Evolutionary conservation across 2,888 invertebrate genomes (phyloP).

Genomic region (Unio delphinus): DNA sequence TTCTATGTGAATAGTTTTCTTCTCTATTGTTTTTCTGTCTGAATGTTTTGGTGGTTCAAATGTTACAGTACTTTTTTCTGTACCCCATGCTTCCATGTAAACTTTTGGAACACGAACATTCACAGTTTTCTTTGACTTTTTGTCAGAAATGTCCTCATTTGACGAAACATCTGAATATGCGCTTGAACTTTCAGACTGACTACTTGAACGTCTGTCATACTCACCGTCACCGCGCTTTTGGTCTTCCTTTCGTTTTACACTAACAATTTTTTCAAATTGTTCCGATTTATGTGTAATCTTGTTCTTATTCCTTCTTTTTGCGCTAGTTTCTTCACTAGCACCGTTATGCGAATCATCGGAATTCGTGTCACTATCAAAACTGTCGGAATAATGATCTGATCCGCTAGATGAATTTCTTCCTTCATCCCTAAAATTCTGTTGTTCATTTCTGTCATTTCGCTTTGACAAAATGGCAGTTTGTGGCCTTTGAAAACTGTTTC

Average conservation of each 20-base stretch:
- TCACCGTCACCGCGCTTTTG: not conserved
- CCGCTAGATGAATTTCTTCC: not conserved
- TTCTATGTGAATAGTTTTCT: not conserved
- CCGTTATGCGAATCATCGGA: slow-evolving; percentile 9
- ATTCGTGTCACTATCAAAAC: slow-evolving; percentile 2
- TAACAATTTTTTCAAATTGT: not conserved
- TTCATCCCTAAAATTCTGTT: not conserved
- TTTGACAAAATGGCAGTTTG: slow-evolving; percentile 1
- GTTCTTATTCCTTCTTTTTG: slow-evolving; percentile 17
- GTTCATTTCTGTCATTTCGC: slow-evolving; percentile 3
- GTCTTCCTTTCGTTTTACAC: slow-evolving; percentile 1
- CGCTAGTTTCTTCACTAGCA: slow-evolving; percentile 25
- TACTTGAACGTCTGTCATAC: slow-evolving; percentile 1
- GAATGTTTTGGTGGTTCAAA: not conserved
- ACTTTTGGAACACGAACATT: slow-evolving; percentile 28
- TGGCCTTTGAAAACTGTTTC: slow-evolving; percentile 2
- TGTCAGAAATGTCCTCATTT: slow-evolving; percentile 22
- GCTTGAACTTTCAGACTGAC: slow-evolving; percentile 40
- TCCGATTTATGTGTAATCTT: slow-evolving; percentile 8
- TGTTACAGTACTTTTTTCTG: not conserved
- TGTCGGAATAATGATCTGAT: slow-evolving; percentile 21
- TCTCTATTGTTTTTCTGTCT: slow-evolving; percentile 1
- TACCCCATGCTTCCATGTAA: slow-evolving; percentile 38
- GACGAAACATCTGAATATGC: slow-evolving; percentile 41
- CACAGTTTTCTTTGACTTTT: slow-evolving; percentile 19